Evolutionary conservation across 2,113 vertebrate species (phyloP).

Genomic region (Ceratotherium simum): DNA sequence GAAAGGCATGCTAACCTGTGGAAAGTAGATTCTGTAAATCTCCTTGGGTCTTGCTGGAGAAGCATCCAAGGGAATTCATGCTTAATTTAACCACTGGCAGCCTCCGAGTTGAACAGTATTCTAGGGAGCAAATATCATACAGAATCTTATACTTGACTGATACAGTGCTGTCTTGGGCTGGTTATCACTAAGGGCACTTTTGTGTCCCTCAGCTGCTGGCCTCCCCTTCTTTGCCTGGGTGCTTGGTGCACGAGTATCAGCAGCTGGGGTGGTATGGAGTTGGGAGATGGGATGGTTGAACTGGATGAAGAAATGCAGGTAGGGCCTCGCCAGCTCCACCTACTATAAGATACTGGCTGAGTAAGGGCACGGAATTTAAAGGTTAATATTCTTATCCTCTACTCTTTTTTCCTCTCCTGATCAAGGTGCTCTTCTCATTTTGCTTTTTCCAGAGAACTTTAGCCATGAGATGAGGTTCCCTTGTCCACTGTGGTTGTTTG

Average conservation of each 20-base stretch:
- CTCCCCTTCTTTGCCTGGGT: conserved; percentile 4
- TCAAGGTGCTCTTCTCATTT: conserved; percentile 48
- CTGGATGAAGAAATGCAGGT: not conserved
- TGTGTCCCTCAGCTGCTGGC: not conserved
- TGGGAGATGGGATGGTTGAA: not conserved
- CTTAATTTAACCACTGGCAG: not conserved
- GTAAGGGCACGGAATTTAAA: not conserved
- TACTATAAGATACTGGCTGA: not conserved
- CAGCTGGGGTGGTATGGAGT: not conserved
- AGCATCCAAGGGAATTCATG: not conserved
- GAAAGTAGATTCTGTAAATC: not conserved
- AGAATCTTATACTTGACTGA: not conserved
- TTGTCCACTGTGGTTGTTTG: not conserved
- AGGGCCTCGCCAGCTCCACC: not conserved
- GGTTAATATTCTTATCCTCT: not conserved
- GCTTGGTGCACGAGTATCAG: not conserved
- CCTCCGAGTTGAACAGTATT: not conserved
- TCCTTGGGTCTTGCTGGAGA: not conserved
- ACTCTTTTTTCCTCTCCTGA: not conserved
- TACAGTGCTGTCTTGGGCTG: not conserved
- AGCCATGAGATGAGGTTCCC: not conserved
- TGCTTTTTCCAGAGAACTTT: not conserved
- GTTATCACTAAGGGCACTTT: not conserved
- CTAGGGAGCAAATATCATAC: not conserved
- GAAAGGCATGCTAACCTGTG: not conserved